Evolutionary conservation across 2,113 vertebrate species (phyloP), one percentile per base, ranked within the genome.

Genomic region (Bagarius yarrelli): DNA sequence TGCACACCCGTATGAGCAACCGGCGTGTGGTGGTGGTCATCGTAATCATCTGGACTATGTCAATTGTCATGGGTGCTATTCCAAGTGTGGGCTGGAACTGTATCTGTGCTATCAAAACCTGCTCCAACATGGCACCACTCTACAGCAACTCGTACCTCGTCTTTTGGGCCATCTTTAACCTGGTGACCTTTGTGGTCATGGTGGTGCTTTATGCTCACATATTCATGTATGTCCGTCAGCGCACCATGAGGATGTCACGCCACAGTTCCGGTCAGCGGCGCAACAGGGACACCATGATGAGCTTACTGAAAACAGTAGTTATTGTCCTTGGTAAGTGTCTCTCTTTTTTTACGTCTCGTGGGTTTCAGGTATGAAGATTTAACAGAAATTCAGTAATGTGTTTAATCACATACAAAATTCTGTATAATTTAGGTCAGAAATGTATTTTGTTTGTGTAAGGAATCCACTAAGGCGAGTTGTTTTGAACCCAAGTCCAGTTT

Each of bases 281-380:
- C 77, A 99, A 98, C 91, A 93, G 97, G 70, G 98, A 99, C 82
- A 99, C 98, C 84, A 99, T 99, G 97, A 98, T 99, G 98, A 98
- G 96, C 84, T 94, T 99, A 89, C 93, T 99, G 90, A 99, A 98
- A 92, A 99, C 98, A 0, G 98, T 99, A 85, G 96, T 93, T 85
- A 99, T 99, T 84, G 97, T 99, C 11, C 91, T 99, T 79, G 98
- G 98, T 99, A 90, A 98, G 97, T 89, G 12, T 23, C 25, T 27
- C 21, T n/a, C 21, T 60, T 74, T 8, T 72, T n/a, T n/a, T n/a
- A n/a, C n/a, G n/a, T n/a, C 50, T 47, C 0, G 14, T 4, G 3
- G 4, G 2, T 55, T 73, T 66, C 2, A 50, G n/a, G 44, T 12
- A 9, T 16, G 30, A 60, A 60, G 34, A 4, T 40, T 52, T 23